Percentiles rank a stretch among this genome's conserved stretches.
Conservation (phyloP, 2,888 invertebrate genomes). For the Mayetiola destructor region DNA sequence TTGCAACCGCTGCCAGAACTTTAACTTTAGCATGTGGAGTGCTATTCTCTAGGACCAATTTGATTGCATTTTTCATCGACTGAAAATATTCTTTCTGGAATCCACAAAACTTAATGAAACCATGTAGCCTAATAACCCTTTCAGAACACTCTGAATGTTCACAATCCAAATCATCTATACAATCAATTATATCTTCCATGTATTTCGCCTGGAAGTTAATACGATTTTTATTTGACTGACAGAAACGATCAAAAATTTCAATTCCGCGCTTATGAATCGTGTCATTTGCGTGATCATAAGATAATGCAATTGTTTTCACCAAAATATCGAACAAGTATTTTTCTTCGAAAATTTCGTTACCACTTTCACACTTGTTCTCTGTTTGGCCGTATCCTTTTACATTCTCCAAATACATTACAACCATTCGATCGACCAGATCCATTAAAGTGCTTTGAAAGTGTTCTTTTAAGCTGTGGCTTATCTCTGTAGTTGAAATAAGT, state of each 20-base stretch:
- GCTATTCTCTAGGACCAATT: slow-evolving; percentile 26
- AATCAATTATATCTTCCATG: slow-evolving; percentile 24
- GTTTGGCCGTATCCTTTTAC: not conserved
- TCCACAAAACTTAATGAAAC: slow-evolving; percentile 26
- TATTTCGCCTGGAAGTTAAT: slow-evolving; percentile 25
- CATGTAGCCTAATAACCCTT: slow-evolving; percentile 29
- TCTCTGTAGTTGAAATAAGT: slow-evolving; percentile 24
- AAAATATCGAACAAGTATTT: slow-evolving; percentile 24
- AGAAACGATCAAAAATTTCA: slow-evolving; percentile 2
- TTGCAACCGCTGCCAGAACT: slow-evolving; percentile 29
- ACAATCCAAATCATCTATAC: slow-evolving; percentile 29
- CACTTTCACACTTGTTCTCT: not conserved
- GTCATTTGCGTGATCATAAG: slow-evolving; percentile 20
- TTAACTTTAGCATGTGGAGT: slow-evolving; percentile 29
- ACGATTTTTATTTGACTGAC: not conserved
- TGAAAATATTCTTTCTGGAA: slow-evolving; percentile 25
- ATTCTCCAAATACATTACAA: slow-evolving; percentile 1
- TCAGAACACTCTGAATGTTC: slow-evolving; percentile 28
- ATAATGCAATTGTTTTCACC: slow-evolving; percentile 29
- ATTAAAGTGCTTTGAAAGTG: slow-evolving; percentile 14
- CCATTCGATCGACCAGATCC: slow-evolving; percentile 12
- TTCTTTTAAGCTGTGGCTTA: slow-evolving; percentile 26
- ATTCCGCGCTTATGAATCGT: not conserved
- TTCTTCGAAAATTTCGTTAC: not conserved
- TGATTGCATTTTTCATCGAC: slow-evolving; percentile 25